A percentile compares a stretch with the other conserved stretches of the same genome.
These are phyloP conservation scores for Phylloscopus collybita DNA, from an alignment of 2,797 vertebrate genomes.

Conservation along the genomic window DNA sequence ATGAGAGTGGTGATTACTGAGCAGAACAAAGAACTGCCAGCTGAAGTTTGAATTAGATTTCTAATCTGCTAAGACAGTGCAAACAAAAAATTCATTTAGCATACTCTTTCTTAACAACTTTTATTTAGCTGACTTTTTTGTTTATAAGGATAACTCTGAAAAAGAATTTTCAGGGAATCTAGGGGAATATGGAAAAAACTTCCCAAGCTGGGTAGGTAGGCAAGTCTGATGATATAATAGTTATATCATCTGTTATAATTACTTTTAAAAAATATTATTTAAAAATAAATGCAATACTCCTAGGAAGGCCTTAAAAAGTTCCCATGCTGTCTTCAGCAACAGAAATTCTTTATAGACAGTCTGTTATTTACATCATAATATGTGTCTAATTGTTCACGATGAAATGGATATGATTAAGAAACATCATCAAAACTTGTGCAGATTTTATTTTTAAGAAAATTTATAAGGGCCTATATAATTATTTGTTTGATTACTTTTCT, in stretches of 20 bases:
- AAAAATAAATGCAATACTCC: not conserved
- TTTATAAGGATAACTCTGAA: not conserved
- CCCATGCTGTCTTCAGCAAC: not conserved
- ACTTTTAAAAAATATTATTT: not conserved
- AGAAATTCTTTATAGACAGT: not conserved
- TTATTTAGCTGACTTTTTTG: not conserved
- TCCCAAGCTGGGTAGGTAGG: rapidly evolving
- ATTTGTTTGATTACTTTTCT: not conserved
- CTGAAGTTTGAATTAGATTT: not conserved
- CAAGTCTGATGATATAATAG: not conserved
- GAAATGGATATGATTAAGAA: not conserved
- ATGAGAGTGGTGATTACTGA: not conserved
- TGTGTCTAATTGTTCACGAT: not conserved
- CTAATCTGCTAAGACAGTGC: not conserved
- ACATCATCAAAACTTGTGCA: rapidly evolving
- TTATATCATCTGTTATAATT: not conserved
- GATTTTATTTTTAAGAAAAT: not conserved
- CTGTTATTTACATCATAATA: not conserved
- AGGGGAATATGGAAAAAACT: not conserved
- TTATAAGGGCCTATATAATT: not conserved
- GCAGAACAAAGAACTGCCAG: not conserved
- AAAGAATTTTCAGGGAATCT: not conserved
- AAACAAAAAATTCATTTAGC: not conserved
- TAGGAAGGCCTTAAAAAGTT: not conserved
- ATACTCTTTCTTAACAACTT: not conserved